Base-by-base conservation (phyloP, 2,113 vertebrate genomes). In the Taxidea taxus region DNA sequence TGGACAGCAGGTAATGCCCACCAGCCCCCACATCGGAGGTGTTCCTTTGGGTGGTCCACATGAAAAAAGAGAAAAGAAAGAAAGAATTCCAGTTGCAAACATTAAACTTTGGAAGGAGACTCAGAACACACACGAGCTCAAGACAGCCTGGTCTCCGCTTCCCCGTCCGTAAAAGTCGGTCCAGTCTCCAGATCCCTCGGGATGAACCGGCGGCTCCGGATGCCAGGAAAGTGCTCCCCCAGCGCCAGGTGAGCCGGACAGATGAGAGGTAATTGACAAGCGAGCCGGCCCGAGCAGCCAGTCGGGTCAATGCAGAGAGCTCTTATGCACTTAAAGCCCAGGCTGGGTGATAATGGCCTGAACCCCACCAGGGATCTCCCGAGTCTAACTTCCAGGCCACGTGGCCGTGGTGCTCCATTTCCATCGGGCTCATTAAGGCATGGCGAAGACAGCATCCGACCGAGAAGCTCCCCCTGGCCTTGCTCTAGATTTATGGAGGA, bases 301-400 rank as follows among this genome's bases (percentile, higher is more conserved):
- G 23, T 42, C 54, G 2, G 64, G 88, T 97, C 97, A 56, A 92
- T 90, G 96, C 51, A 44, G 44, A 95, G 95, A 70, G 96, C 89
- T 56, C 96, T 98, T 96, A 98, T 97, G 97, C 95, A 87, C 90
- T 96, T 97, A 97, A 97, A 97, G 97, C 97, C 95, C 37, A 5
- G 93, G 91, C 97, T 91, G 78, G 64, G 89, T 75, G 23, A 64
- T 96, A 97, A 97, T 95, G 95, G 97, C 80, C 97, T 75, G 7
- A 70, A 51, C 78, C 44, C 80, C 97, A 54, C 80, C 42, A 8
- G 97, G 97, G 97, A 98, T 25, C 90, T 93, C 92, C 95, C 92
- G 20, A 37, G 44, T 80, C 97, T 93, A 92, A 94, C 97, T 95
- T 98, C 92, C 92, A 96, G 90, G 29, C 78, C 94, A 60, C 47